phyloP scores from a whole-genome alignment of 2,113 vertebrate species.

The Mormyrus lacerda region DNA sequence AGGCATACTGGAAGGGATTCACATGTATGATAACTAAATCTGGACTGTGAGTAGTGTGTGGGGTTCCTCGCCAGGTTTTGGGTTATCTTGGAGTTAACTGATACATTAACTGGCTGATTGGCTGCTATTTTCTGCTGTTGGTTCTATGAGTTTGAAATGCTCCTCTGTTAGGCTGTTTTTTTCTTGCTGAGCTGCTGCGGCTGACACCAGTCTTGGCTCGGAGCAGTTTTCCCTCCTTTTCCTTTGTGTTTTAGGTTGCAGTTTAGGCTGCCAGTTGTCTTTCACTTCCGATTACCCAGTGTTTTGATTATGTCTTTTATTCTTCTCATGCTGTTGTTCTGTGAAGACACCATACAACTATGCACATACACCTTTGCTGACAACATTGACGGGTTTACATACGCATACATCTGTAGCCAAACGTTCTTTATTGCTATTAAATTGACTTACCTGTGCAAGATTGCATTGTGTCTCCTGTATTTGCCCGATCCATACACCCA shows the following conservation, averaged over 20 bases:
- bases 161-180: background rate
- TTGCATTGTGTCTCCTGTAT: background rate
- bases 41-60: background rate
- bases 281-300: background rate
- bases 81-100: background rate
- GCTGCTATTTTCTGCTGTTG: background rate
- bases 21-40: no score
- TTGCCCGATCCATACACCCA: background rate
- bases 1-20: no score
- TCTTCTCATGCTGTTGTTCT: background rate
- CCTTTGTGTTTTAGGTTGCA: background rate
- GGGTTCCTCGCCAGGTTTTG: background rate
- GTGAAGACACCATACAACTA: background rate
- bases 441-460: background rate
- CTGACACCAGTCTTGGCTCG: background rate
- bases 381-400: background rate
- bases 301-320: background rate
- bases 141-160: background rate
- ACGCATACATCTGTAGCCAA: background rate
- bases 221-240: background rate
- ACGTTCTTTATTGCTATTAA: background rate
- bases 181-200: background rate
- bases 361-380: background rate
- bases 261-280: background rate
- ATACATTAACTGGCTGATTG: background rate